Percentiles rank a stretch among this genome's conserved stretches.
Evolutionary conservation across 2,797 vertebrate species (phyloP).

Genomic region (Leucoraja ocellata): DNA sequence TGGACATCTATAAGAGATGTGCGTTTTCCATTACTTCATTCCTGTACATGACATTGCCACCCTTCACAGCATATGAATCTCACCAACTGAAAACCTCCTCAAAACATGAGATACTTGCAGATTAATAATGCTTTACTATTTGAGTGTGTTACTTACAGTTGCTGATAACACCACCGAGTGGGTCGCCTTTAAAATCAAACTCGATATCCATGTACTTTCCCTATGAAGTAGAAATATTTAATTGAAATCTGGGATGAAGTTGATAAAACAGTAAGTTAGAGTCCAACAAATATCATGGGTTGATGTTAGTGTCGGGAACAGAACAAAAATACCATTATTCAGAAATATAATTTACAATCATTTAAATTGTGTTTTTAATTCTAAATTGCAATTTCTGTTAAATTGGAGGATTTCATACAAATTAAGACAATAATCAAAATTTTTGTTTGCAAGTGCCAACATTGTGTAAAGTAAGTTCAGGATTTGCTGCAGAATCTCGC

Average conservation of each 20-base stretch:
- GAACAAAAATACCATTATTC: not conserved
- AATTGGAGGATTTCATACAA: not conserved
- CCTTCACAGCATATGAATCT: not conserved
- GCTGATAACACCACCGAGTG: constrained; percentile 95
- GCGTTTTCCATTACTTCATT: no score
- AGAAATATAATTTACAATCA: not conserved
- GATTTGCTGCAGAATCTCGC: not conserved
- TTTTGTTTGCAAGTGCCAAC: not conserved
- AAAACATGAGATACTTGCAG: not conserved
- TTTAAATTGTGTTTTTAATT: not conserved
- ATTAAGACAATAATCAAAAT: no score
- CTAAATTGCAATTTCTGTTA: not conserved
- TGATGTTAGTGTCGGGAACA: not conserved
- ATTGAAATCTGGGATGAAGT: constrained; percentile 40
- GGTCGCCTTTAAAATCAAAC: constrained; percentile 98
- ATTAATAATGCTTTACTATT: not conserved
- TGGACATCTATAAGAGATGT: not conserved
- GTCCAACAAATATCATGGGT: not conserved
- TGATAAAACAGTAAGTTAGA: constrained; percentile 38
- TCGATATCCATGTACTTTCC: constrained; percentile 99
- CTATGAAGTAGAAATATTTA: constrained; percentile 53
- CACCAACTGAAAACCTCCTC: not conserved
- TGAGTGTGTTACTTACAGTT: constrained; percentile 81
- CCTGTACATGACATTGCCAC: not conserved
- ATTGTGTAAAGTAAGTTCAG: not conserved